Conservation (phyloP, 2,113 vertebrate species). For the Eurypyga helias region DNA sequence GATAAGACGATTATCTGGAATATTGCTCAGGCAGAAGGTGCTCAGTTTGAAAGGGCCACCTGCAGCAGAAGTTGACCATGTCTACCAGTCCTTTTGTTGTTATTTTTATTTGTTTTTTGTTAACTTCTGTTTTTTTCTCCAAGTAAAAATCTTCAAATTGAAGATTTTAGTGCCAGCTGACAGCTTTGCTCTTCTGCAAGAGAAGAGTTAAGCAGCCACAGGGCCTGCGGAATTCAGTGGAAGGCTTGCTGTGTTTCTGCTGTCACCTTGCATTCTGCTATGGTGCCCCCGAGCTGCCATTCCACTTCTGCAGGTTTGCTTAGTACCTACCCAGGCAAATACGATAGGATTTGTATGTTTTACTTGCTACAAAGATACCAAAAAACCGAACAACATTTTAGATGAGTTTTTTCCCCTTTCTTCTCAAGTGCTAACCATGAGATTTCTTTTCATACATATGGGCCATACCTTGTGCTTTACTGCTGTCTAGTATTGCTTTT, state of each 20-base stretch:
- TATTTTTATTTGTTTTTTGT: neutral
- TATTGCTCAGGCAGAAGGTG: neutral
- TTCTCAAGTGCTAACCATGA: neutral
- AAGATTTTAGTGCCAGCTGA: neutral
- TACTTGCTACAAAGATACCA: neutral
- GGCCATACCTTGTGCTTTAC: neutral
- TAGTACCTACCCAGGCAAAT: neutral
- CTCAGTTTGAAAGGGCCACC: neutral
- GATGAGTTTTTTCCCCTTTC: neutral
- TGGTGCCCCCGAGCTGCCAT: neutral
- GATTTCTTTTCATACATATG: neutral
- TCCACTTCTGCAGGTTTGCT: neutral
- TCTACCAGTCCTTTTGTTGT: neutral
- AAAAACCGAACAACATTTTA: neutral
- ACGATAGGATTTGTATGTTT: neutral
- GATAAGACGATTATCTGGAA: neutral
- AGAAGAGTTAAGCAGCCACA: neutral
- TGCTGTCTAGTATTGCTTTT: neutral
- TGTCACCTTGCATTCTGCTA: neutral
- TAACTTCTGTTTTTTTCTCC: neutral
- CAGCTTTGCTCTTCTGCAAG: neutral
- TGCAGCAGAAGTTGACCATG: neutral
- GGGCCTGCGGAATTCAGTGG: neutral
- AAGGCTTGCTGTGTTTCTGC: neutral
- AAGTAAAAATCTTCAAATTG: neutral